phyloP scores from a whole-genome alignment of 2,797 vertebrate genomes.

The Petrocephalus schoutedeni region DNA sequence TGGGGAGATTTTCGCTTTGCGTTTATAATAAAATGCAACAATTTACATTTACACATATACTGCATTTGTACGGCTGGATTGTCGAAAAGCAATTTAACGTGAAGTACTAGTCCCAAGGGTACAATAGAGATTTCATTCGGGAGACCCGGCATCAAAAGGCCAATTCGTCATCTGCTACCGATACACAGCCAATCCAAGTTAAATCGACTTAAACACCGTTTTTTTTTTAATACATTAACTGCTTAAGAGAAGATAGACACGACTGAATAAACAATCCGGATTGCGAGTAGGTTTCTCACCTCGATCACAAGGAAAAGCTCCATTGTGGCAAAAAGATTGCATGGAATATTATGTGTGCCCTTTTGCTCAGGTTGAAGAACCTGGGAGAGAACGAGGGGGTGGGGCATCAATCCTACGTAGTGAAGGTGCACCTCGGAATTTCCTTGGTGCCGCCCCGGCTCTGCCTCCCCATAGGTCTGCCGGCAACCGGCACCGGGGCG shows the following conservation, averaged over 20 bases:
- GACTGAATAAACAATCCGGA: background rate
- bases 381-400: background rate
- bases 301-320: background rate
- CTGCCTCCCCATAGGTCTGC: background rate
- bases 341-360: background rate
- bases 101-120: background rate
- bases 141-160: background rate
- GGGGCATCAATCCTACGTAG: background rate
- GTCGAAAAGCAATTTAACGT: background rate
- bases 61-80: constrained; percentile 5
- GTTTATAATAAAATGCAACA: background rate
- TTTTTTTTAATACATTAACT: background rate
- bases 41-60: background rate
- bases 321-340: background rate
- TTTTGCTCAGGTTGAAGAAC: background rate
- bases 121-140: background rate
- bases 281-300: background rate
- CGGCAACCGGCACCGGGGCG: background rate
- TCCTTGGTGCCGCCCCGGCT: background rate
- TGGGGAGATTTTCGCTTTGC: background rate
- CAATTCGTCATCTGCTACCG: background rate
- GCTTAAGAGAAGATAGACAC: background rate
- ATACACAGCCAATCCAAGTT: background rate
- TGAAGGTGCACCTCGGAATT: constrained; percentile 5
- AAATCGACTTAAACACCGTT: background rate